phyloP scores from a whole-genome alignment of 2,797 vertebrate species.

The Lycodopsis pacificus region DNA sequence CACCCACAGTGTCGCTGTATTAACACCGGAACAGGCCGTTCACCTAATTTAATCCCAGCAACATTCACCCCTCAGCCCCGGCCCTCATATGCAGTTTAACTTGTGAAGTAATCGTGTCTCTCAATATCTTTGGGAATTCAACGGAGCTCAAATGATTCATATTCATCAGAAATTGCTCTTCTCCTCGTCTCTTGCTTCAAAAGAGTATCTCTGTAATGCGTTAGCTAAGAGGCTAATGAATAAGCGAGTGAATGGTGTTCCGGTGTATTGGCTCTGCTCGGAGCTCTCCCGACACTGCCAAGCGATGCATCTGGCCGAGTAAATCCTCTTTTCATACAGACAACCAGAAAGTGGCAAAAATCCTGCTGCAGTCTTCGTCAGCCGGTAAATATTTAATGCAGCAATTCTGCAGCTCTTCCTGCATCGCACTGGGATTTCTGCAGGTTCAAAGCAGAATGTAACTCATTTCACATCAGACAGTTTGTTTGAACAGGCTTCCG shows the following conservation, averaged over 20 bases:
- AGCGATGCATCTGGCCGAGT: conserved; percentile 8
- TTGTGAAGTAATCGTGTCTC: not conserved
- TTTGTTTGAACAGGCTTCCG: not conserved
- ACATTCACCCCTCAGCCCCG: conserved; percentile 19
- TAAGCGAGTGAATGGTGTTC: conserved; percentile 19
- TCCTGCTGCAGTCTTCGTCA: conserved; percentile 46
- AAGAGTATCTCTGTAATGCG: not conserved
- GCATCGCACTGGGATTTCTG: conserved; percentile 25
- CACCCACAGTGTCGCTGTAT: not conserved
- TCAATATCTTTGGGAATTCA: conserved; percentile 24
- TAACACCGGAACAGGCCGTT: conserved; percentile 21
- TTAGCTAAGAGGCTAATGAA: not conserved
- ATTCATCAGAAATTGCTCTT: conserved; percentile 10
- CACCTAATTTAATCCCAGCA: conserved; percentile 48
- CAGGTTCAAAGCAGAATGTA: conserved; percentile 29
- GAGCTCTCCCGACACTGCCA: not conserved
- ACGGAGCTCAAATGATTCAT: conserved; percentile 22
- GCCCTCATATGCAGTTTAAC: conserved; percentile 14
- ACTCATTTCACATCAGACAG: conserved; percentile 12
- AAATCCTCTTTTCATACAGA: conserved; percentile 32
- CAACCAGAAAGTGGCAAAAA: conserved; percentile 21
- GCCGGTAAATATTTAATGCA: conserved; percentile 67
- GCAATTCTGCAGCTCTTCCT: conserved; percentile 29
- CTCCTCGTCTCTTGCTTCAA: not conserved
- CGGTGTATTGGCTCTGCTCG: conserved; percentile 4